Evolutionary conservation across 2,888 invertebrate genomes (phyloP), one percentile per base, ranked within the genome.

Genomic region (Diplolepis rosae): DNA sequence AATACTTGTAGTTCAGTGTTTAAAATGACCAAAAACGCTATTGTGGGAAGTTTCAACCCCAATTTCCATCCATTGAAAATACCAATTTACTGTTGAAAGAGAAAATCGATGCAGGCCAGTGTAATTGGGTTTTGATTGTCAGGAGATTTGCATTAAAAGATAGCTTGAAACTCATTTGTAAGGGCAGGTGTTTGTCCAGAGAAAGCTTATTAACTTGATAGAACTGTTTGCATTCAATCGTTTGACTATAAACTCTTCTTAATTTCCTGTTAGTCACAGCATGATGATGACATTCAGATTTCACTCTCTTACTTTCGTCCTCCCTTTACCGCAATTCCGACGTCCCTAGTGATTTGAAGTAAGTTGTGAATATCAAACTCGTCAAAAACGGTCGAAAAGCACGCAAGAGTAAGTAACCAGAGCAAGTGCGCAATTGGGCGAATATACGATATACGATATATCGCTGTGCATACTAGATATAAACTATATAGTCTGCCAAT

Each of bases 401-500:
- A 54, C 9, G 30, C 15, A 30, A 54, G 30, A 9, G 18, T 7
- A 52, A 52, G 28, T 30, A 54, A 54, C 52, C 28, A 54, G 52
- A 54, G 30, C 30, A 30, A 30, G 52, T 15, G 52, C 30, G 52
- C 52, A 54, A 54, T 54, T 54, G 30, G 52, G 27, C 13, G 15
- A 35, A 9, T 35, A 72, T 68, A 71, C 71, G 68, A 73, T 73
- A 72, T 69, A 56, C 65, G 71, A 76, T 76, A 70, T 70, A 75
- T 75, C 65, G 72, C 65, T 54, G 22, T 65, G 56, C 65, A 50
- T n/a, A n/a, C 27, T 27, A 24, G 22, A 66, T 71, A 48, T 69
- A 70, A 73, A 72, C 70, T 70, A 65, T 70, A 72, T 70, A 52
- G 67, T 72, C 70, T 73, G 76, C 72, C 73, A 73, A 76, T 76